Base-by-base conservation (phyloP, 1,140 invertebrate genomes). In the Zaprionus ornatus region DNA sequence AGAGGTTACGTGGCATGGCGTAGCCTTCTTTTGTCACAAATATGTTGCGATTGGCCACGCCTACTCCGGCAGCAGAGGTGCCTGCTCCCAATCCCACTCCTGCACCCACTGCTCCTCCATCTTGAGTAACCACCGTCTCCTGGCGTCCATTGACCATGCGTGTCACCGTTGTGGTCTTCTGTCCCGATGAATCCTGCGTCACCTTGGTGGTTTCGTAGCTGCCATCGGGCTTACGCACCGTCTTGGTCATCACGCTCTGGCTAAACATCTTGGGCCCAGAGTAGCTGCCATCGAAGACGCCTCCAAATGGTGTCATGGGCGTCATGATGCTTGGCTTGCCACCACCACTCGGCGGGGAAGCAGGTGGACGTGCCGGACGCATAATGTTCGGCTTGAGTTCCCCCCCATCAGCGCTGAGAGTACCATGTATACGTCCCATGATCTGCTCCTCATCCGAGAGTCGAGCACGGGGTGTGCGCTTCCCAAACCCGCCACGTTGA, bases 11-110 rank as follows among this genome's bases (percentile, higher is more conserved):
- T 74, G 92, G 92, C 77, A 92, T 79, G 78, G 91, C 92, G 76
- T 92, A 92, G 72, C 92, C 92, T 91, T 92, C 80, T 92, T 92
- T 92, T 81, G 91, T 91, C 73, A 92, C 91, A 77, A 63, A 90
- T 63, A 92, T 71, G 35, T 92, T 92, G 65, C 92, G 91, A 78
- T 84, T 80, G 79, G 69, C 50, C 54, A 65, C 57, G 61, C 27
- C n/a, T 48, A 37, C 40, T 29, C n/a, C 17, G 45, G 62, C 57
- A 6, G 54, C 27, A 17, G 12, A 42, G 29, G 19, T 4, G 1
- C 27, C 40, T 37, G 42, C 35, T 54, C 61, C 25, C 4, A 32
- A 25, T 60, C 27, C 27, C 25, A 25, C 50, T 45, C 15, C 57
- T 7, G 7, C 12, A 6, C n/a, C 15, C 1, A 0, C 45, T 10